phyloP scores from a whole-genome alignment of 2,888 invertebrate genomes.

The Latrodectus elegans region DNA sequence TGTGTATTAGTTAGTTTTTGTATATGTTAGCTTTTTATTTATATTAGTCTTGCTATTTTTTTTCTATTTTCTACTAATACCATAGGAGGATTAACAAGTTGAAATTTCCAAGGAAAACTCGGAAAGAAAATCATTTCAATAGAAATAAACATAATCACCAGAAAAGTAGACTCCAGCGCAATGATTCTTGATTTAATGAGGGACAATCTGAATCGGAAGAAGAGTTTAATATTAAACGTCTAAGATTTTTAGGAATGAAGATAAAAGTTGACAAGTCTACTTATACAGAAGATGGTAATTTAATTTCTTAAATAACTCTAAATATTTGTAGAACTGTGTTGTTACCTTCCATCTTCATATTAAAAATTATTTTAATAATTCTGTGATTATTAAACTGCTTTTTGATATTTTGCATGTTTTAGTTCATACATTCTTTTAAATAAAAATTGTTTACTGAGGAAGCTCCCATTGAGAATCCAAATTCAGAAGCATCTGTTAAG shows the following conservation, averaged over 20 bases:
- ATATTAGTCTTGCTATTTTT: background rate
- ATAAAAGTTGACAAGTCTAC: background rate
- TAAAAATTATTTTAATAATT: background rate
- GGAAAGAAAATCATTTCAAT: background rate
- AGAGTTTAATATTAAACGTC: conserved; percentile 33
- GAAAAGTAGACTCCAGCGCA: background rate
- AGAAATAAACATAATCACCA: background rate
- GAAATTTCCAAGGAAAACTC: background rate
- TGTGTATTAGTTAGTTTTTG: too few species aligned
- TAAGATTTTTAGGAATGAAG: conserved; percentile 28
- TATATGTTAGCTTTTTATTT: too few species aligned
- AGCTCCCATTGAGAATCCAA: conserved; percentile 10
- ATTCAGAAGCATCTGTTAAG: background rate
- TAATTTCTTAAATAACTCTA: background rate
- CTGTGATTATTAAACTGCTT: background rate
- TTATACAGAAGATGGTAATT: conserved; percentile 1
- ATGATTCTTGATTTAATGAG: background rate
- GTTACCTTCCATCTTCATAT: background rate
- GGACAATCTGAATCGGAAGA: conserved; percentile 25
- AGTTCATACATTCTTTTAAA: too few species aligned
- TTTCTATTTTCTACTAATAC: background rate
- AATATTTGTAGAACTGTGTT: background rate
- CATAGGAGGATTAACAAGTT: conserved; percentile 13
- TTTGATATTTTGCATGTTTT: background rate
- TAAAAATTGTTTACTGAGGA: conserved; percentile 5